Base-by-base conservation (phyloP, 2,113 vertebrate genomes). In the Myotis yumanensis region DNA sequence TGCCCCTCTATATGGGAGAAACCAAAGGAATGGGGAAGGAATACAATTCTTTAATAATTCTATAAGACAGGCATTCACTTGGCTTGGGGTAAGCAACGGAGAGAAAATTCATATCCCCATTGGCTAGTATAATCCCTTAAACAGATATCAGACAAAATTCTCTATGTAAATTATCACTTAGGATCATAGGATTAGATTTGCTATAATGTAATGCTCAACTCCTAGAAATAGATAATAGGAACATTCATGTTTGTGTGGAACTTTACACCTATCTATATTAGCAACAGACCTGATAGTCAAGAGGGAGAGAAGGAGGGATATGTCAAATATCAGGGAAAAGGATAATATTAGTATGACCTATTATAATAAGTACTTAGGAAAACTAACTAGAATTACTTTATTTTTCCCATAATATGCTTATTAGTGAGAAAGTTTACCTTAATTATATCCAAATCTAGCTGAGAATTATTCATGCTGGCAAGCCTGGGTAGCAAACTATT, bases 311-410 rank as follows among this genome's bases (percentile, higher is more conserved):
- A 83, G 30, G 7, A 71, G 4, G 18, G 8, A 22, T 5, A 28
- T 0, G 5, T 88, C 25, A 86, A 76, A 80, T 76, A 83, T 80
- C 40, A 54, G 20, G 10, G 57, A n/a, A 95, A 88, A 80, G 4
- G 5, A 32, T 37, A 88, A 6, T 52, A 48, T 80, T 73, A 59
- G 6, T 64, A 25, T 73, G 5, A 30, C 76, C 18, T 54, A 66
- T 86, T 92, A 84, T 82, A 20, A 64, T 54, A 93, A 86, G 40
- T 30, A 86, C 40, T 90, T 73, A 76, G n/a, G 35, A 92, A 96
- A 77, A 11, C 7, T 15, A 94, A 32, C 22, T 54, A 82, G 79
- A 91, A 86, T 5, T 40, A 94, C 1, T 82, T 90, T 54, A 2
- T 48, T 37, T 51, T n/a, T 8, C 40, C 28, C 64, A 6, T 7